Conservation (phyloP, 2,113 vertebrate genomes). For the Myodes glareolus region DNA sequence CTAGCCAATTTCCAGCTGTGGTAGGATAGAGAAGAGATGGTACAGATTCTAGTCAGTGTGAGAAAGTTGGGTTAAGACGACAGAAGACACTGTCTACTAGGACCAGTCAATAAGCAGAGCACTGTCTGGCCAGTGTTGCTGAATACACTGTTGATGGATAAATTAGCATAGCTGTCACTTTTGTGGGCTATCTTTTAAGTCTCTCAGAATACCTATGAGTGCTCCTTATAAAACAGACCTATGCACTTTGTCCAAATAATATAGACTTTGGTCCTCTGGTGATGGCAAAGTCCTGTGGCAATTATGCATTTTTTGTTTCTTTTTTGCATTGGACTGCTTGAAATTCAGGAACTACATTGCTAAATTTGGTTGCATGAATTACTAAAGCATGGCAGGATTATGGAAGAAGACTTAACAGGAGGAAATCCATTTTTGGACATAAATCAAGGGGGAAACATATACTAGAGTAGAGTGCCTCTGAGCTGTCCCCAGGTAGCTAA, state of each 20-base stretch:
- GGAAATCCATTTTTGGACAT: not conserved
- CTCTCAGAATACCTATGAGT: not conserved
- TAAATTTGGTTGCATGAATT: constrained; percentile 22
- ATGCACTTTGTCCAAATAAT: not conserved
- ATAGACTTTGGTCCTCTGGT: not conserved
- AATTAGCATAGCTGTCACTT: not conserved
- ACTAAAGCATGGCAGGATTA: not conserved
- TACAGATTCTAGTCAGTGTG: not conserved
- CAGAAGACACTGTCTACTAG: constrained; percentile 17
- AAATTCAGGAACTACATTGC: constrained; percentile 12
- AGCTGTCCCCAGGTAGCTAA: not conserved
- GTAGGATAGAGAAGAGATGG: constrained; percentile 49
- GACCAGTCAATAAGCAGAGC: not conserved
- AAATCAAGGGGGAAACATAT: not conserved
- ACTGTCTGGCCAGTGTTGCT: not conserved
- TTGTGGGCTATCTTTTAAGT: not conserved
- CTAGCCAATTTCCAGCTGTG: constrained; percentile 80
- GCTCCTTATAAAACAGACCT: not conserved
- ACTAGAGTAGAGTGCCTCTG: not conserved
- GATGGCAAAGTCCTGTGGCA: not conserved
- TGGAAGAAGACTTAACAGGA: not conserved
- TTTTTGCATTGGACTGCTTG: not conserved
- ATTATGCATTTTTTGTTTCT: constrained; percentile 38
- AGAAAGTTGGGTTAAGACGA: constrained; percentile 51
- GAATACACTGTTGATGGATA: not conserved